These are phyloP conservation scores for Chlorospingus flavigularis DNA, from an alignment of 2,797 vertebrate species.

Conservation along the genomic window DNA sequence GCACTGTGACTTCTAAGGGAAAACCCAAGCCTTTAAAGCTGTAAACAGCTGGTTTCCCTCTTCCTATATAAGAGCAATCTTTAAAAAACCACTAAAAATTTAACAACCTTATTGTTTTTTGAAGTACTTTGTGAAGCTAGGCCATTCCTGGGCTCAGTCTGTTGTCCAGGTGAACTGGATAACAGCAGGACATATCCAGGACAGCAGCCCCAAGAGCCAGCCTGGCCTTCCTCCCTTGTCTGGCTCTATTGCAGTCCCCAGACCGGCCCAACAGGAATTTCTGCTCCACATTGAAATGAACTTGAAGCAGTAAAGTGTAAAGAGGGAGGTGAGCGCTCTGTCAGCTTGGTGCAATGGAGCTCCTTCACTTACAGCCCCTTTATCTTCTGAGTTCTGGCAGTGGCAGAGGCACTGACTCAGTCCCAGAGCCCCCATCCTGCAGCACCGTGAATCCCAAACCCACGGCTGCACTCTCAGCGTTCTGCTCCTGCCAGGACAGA, in stretches of 20 bases:
- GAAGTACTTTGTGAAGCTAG: background rate
- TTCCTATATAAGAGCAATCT: slow-evolving; percentile 6
- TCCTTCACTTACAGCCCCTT: slow-evolving; percentile 6
- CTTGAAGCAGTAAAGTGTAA: background rate
- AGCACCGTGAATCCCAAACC: slow-evolving; percentile 1
- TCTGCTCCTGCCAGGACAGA: slow-evolving; percentile 40
- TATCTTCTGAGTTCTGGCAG: background rate
- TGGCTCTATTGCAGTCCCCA: background rate
- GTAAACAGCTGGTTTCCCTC: slow-evolving; percentile 57
- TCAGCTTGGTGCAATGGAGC: background rate
- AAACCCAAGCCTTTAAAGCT: background rate
- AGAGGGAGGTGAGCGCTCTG: background rate
- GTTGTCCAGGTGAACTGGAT: background rate
- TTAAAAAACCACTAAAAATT: slow-evolving; percentile 20
- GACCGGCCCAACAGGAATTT: background rate
- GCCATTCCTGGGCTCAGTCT: background rate
- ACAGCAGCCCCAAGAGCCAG: background rate
- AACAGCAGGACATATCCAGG: background rate
- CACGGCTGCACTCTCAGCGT: slow-evolving; percentile 8
- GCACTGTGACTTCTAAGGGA: background rate
- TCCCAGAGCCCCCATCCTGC: slow-evolving; percentile 21
- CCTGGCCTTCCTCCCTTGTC: background rate
- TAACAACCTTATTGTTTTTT: background rate
- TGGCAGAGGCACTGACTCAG: background rate
- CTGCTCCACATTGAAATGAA: background rate